Evolutionary conservation across 2,113 vertebrate genomes (phyloP), one percentile per base, ranked within the genome.

Genomic region (Lepus timidus): DNA sequence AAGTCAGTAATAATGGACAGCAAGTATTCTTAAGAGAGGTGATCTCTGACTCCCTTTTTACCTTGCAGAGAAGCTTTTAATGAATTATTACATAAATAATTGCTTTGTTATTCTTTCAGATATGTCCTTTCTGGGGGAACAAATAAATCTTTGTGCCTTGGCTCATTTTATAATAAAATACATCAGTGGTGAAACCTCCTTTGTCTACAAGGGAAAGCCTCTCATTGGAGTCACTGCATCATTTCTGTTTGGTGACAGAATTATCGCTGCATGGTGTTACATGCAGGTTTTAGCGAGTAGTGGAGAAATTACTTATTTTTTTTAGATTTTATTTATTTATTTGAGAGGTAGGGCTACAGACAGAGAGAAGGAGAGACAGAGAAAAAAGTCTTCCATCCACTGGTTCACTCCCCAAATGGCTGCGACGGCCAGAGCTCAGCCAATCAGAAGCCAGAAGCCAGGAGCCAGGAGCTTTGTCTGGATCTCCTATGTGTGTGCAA

Each of bases 161-260:
- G 44, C 17, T 94, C 22, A 36, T 86, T 94, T 83, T 84, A 70
- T 75, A 31, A 85, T 62, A 68, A 89, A 81, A 67, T 71, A 62
- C 6, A 81, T 93, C 39, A 74, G 39, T 51, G 74, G 7, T 67
- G n/a, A 95, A 95, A 16, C 7, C 11, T 76, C 64, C 49, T 70
- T 71, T 13, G 3, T 44, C 17, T 85, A 22, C 1, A n/a, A 73
- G 55, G 23, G 25, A 91, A 62, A 64, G 12, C 17, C 51, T 84
- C n/a, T 71, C 25, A 31, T 68, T 87, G 64, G n/a, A 74, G 55
- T 74, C 73, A 49, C 8, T 70, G 74, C 58, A 22, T n/a, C 29
- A 55, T 2, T 9, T 75, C 39, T 2, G 0, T 75, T 86, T 49
- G 33, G 64, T 36, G 81, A 67, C 74, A 85, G 74, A 23, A 39